Conservation (phyloP, 2,113 vertebrate species). For the Mastomys natalensis region DNA sequence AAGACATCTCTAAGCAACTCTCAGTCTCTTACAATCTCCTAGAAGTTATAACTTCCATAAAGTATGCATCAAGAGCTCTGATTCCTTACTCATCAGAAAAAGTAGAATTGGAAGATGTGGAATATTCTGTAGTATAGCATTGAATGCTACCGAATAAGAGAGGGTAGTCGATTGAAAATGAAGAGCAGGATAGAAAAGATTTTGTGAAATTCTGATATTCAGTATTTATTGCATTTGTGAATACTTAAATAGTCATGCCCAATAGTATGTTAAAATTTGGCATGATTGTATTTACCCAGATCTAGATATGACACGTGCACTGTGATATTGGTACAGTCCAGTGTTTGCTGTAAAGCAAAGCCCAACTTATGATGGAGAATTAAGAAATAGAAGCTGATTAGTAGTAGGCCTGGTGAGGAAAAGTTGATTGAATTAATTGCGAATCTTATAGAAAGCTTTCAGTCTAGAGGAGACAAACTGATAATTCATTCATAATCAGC, state of each 20-base stretch:
- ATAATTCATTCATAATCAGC: not conserved
- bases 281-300: not conserved
- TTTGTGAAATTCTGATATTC: not conserved
- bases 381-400: not conserved
- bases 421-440: not conserved
- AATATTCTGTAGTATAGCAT: rapidly evolving
- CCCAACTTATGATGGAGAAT: not conserved
- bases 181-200: not conserved
- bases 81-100: not conserved
- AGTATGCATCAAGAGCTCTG: not conserved
- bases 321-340: not conserved
- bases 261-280: not conserved
- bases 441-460: no score
- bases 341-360: not conserved
- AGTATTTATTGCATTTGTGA: not conserved
- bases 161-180: not conserved
- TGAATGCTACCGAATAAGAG: not conserved
- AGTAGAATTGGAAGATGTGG: not conserved
- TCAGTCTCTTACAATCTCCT: not conserved
- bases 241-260: not conserved
- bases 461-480: not conserved
- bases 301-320: not conserved
- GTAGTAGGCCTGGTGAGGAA: not conserved
- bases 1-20: not conserved
- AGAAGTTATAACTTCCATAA: not conserved